phyloP scores from a whole-genome alignment of 2,113 vertebrate species.

The Lagopus muta region DNA sequence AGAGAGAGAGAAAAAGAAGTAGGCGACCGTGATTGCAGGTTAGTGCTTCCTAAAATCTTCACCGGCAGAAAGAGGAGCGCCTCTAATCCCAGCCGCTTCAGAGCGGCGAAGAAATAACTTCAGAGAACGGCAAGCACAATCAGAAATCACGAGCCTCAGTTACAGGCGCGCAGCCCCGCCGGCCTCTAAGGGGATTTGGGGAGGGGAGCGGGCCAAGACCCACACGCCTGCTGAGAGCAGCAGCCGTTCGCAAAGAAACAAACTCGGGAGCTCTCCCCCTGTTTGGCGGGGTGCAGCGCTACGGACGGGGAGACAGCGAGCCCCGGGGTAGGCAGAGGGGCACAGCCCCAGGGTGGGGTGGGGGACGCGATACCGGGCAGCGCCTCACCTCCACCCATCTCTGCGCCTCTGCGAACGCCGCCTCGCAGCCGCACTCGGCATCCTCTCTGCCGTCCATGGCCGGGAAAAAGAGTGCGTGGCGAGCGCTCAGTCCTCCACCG shows the following conservation, averaged over 20 bases:
- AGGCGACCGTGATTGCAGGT: slow-evolving; percentile 3
- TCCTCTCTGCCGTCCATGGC: slow-evolving; percentile 86
- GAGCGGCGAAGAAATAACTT: not conserved
- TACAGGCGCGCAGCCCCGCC: not conserved
- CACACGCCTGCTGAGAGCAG: too few species aligned
- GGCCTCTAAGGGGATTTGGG: not conserved
- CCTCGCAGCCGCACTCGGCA: slow-evolving; percentile 74
- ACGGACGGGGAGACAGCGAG: too few species aligned
- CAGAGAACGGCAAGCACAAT: not conserved
- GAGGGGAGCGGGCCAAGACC: not conserved
- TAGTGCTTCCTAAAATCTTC: not conserved
- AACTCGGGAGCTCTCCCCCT: too few species aligned
- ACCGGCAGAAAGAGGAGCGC: not conserved
- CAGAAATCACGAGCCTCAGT: not conserved
- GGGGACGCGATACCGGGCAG: too few species aligned
- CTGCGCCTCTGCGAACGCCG: slow-evolving; percentile 86
- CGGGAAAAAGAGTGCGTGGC: not conserved
- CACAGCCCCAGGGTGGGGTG: too few species aligned
- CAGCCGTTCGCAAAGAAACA: too few species aligned
- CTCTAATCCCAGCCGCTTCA: slow-evolving; percentile 12
- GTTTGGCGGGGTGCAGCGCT: too few species aligned
- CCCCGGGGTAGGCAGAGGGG: too few species aligned
- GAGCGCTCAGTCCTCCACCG: not conserved
- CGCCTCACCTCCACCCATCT: slow-evolving; percentile 92
- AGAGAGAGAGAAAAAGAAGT: not conserved